These are phyloP conservation scores for Pedionomus torquatus DNA, from an alignment of 2,113 vertebrate genomes.

Conservation along the genomic window DNA sequence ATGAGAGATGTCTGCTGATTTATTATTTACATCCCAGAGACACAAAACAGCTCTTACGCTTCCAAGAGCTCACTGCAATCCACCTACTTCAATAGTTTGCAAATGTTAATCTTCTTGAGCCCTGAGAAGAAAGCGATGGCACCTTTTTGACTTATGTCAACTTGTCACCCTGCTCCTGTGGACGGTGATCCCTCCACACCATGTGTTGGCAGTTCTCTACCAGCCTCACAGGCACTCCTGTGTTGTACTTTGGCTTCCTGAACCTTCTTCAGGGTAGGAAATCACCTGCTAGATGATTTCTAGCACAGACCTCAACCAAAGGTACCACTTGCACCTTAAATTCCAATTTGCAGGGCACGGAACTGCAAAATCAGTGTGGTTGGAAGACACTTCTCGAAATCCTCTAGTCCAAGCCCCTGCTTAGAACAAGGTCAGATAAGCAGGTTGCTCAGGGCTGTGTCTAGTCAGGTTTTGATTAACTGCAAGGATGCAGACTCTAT, in stretches of 20 bases:
- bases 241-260: not conserved
- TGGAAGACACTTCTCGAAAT: not conserved
- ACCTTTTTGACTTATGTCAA: not conserved
- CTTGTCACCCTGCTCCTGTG: not conserved
- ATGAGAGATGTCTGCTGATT: not conserved
- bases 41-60: not conserved
- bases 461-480: not conserved
- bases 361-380: not conserved
- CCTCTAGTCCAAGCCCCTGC: fast-evolving
- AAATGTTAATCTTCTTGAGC: not conserved
- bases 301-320: not conserved
- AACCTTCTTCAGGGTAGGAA: not conserved
- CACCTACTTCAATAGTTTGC: not conserved
- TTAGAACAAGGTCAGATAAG: not conserved
- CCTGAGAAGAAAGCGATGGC: not conserved
- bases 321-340: not conserved
- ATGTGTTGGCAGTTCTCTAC: not conserved
- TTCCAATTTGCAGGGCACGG: not conserved
- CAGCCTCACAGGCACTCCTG: not conserved
- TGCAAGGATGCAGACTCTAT: not conserved
- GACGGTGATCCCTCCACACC: not conserved
- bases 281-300: fast-evolving
- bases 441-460: not conserved
- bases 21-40: not conserved
- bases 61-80: not conserved